phyloP scores from a whole-genome alignment of 2,888 invertebrate species.

The Hermaeophaga mercurialis region DNA sequence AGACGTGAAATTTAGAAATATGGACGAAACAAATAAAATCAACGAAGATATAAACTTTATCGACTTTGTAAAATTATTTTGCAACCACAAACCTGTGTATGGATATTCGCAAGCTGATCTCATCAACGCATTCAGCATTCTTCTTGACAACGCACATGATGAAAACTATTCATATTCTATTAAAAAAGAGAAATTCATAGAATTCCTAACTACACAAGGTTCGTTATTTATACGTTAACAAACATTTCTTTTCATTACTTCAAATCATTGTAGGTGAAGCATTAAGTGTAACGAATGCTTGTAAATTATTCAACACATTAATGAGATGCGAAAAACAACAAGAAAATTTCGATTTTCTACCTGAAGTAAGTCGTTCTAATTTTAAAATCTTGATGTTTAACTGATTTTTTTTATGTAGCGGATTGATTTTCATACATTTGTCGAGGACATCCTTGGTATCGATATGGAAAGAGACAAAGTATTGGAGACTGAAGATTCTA shows the following conservation, averaged over 20 bases:
- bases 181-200: conserved; percentile 41
- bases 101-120: conserved; percentile 60
- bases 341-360: conserved; percentile 45
- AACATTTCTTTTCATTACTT: no score
- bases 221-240: no score
- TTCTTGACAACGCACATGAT: conserved; percentile 38
- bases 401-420: conserved; percentile 41
- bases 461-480: conserved; percentile 50
- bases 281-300: conserved; percentile 38
- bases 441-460: conserved; percentile 61
- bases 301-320: conserved; percentile 45
- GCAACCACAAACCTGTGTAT: conserved; percentile 69
- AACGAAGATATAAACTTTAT: conserved; percentile 68
- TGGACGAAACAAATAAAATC: conserved; percentile 56
- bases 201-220: conserved; percentile 42
- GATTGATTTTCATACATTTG: conserved; percentile 57
- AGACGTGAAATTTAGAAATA: conserved; percentile 63
- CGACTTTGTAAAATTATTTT: conserved; percentile 68
- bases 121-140: conserved; percentile 59
- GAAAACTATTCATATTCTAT: conserved; percentile 35
- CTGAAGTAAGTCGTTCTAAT: conserved; percentile 40
- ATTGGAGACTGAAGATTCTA: conserved; percentile 15
- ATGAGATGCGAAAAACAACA: conserved; percentile 37
- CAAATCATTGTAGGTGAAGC: conserved; percentile 47
- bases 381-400: conserved; percentile 8